Percentiles rank a stretch among this genome's conserved stretches.
These are phyloP conservation scores for Halisarca cf. caerulea DNA, from an alignment of 37 sponge, comb jelly and placozoan species.

Conservation along the genomic window DNA sequence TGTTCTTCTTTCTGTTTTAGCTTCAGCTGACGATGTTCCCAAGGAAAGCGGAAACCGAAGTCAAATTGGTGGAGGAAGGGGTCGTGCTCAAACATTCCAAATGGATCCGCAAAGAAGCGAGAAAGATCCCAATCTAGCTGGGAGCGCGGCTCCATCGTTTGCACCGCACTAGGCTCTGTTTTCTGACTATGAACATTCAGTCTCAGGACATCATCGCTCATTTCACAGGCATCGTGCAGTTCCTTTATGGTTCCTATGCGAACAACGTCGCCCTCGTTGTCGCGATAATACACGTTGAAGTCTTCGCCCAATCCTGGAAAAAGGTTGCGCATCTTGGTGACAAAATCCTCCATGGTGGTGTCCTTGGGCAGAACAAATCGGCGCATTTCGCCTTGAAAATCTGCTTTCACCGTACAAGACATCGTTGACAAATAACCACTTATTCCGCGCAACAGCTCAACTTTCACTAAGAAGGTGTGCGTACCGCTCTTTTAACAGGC, in stretches of 20 bases:
- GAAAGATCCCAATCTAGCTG: not conserved
- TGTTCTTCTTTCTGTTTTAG: conserved; percentile 24
- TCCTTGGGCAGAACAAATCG: not conserved
- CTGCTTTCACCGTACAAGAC: conserved; percentile 5
- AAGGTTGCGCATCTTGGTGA: not conserved
- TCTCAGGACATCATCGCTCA: not conserved
- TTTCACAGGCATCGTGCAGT: not conserved
- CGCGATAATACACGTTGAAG: conserved; percentile 14
- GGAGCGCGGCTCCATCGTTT: not conserved
- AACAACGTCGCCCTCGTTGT: not conserved
- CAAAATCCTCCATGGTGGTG: not conserved
- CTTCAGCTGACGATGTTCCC: conserved; percentile 9
- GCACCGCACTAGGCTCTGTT: not conserved
- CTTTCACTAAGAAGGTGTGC: too few species aligned
- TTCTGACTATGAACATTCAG: not conserved
- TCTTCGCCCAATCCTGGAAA: not conserved
- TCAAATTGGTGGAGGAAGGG: too few species aligned
- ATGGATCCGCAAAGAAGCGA: not conserved
- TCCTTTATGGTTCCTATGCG: conserved; percentile 7
- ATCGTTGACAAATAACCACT: too few species aligned
- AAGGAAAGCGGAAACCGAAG: not conserved
- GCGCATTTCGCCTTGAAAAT: conserved; percentile 5
- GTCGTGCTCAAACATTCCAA: not conserved
- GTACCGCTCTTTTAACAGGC: too few species aligned
- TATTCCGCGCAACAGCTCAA: too few species aligned